Base-by-base conservation (phyloP, 2,797 vertebrate genomes). In the Choloepus didactylus region DNA sequence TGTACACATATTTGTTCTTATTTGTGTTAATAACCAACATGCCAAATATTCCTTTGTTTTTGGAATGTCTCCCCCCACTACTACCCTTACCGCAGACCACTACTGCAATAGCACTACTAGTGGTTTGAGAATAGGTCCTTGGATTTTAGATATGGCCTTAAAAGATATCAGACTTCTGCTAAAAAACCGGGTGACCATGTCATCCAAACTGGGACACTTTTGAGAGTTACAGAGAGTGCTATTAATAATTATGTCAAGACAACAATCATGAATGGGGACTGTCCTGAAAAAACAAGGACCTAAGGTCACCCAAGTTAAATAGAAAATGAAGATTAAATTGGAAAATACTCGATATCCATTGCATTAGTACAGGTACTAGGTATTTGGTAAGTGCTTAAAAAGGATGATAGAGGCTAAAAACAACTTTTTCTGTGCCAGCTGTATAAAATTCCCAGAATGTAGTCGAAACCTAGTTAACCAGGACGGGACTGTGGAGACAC, bases 161-260 rank as follows among this genome's bases (percentile, higher is more conserved):
- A 89, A 94, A 89, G 46, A 94, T 90, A 95, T 66, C 12, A 93
- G 67, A 79, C 44, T 90, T 91, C 38, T 92, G 54, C 62, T 95
- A 35, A 93, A 93, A 95, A 92, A 92, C 44, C 95, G 67, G 54
- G n/a, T 89, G 64, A 87, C 46, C 38, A 49, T 73, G 95, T 77
- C n/a, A 79, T 94, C 29, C 12, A 92, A 89, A 60, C n/a, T 81
- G 38, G 70, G 79, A 89, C 31, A 84, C 41, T 89, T 84, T 83
- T 67, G 41, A 93, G 49, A 90, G 76, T 93, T 80, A 89, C 56
- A 94, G 51, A 84, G 79, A 70, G 56, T 87, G 62, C 18, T 95
- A 69, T 91, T 94, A 70, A 84, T 84, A 95, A 87, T 86, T 82
- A 81, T 81, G 46, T 29, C 56, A 87, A 64, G 75, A 84, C 80